Percentiles rank a stretch among this genome's conserved stretches.
These are phyloP conservation scores for Erethizon dorsatum DNA, from an alignment of 2,797 vertebrate genomes.

Conservation along the genomic window DNA sequence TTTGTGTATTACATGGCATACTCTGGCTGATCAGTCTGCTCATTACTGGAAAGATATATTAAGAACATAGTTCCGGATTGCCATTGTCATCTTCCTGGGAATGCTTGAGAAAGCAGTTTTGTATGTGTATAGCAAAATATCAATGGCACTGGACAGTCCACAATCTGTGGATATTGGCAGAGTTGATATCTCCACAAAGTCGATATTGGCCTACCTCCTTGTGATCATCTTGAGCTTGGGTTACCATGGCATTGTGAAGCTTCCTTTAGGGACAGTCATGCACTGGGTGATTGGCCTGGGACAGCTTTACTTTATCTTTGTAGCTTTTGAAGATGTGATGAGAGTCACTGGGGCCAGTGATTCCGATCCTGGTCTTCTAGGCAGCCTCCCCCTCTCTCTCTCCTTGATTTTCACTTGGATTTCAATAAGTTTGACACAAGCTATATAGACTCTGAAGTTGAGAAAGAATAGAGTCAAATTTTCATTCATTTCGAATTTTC, in stretches of 20 bases:
- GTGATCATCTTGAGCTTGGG: not conserved
- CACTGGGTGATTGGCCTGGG: conserved; percentile 94
- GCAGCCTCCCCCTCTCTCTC: conserved; percentile 82
- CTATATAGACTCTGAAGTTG: conserved; percentile 93
- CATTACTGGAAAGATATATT: conserved; percentile 95
- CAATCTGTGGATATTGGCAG: not conserved
- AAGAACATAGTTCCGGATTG: conserved; percentile 95
- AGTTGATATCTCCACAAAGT: not conserved
- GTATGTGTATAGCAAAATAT: conserved; percentile 94
- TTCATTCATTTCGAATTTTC: conserved; percentile 79
- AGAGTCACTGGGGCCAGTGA: conserved; percentile 89
- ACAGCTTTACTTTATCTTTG: conserved; percentile 92
- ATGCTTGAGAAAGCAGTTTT: conserved; percentile 95
- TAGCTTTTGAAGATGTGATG: conserved; percentile 92
- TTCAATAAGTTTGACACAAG: conserved; percentile 94
- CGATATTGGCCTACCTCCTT: not conserved
- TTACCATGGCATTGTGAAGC: conserved; percentile 72
- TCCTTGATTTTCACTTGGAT: conserved; percentile 90
- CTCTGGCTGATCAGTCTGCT: conserved; percentile 93
- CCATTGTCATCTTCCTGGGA: conserved; percentile 93
- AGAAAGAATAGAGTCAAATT: conserved; percentile 94
- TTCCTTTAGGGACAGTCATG: conserved; percentile 93
- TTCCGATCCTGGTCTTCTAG: not conserved
- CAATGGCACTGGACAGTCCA: conserved; percentile 90
- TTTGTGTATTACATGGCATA: conserved; percentile 93